Conservation (phyloP, 1,140 invertebrate genomes). For the Charaxes varanes region DNA sequence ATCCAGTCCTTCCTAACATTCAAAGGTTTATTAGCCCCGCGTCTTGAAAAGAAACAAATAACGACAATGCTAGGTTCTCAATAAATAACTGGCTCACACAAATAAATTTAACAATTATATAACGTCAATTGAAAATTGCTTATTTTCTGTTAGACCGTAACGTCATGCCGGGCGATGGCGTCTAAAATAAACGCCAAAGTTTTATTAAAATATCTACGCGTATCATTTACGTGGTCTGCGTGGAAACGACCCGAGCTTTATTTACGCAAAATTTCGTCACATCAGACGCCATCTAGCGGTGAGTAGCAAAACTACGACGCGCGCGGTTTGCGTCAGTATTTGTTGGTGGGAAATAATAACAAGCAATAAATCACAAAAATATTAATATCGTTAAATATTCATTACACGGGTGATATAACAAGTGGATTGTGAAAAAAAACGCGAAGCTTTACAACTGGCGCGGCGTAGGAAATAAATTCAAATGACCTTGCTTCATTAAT, state of each 20-base stretch:
- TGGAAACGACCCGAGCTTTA: slow-evolving; percentile 27
- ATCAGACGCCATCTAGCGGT: slow-evolving; percentile 42
- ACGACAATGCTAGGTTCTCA: no score
- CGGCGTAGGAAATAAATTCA: slow-evolving; percentile 53
- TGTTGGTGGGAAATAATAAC: slow-evolving; percentile 8
- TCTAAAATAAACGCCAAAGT: slow-evolving; percentile 47
- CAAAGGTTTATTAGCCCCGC: no score
- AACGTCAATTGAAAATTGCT: no score
- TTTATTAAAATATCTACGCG: slow-evolving; percentile 47
- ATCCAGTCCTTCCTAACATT: no score
- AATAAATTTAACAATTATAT: no score
- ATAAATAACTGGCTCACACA: no score
- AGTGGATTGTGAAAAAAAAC: slow-evolving; percentile 20
- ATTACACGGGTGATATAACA: slow-evolving; percentile 17
- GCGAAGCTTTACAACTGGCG: slow-evolving; percentile 8
- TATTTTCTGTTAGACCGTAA: no score
- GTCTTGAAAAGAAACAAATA: no score
- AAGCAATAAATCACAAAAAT: slow-evolving; percentile 9
- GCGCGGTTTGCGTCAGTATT: slow-evolving; percentile 26
- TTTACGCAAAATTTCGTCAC: slow-evolving; percentile 9
- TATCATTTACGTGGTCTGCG: slow-evolving; percentile 29
- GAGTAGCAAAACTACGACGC: slow-evolving; percentile 45
- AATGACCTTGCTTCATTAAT: slow-evolving; percentile 66
- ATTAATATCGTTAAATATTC: slow-evolving; percentile 15
- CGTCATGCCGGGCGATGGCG: slow-evolving; percentile 2